Percentiles rank a stretch among this genome's conserved stretches.
Evolutionary conservation across 1,140 invertebrate genomes (phyloP).

Genomic region (Pectinophora gossypiella): DNA sequence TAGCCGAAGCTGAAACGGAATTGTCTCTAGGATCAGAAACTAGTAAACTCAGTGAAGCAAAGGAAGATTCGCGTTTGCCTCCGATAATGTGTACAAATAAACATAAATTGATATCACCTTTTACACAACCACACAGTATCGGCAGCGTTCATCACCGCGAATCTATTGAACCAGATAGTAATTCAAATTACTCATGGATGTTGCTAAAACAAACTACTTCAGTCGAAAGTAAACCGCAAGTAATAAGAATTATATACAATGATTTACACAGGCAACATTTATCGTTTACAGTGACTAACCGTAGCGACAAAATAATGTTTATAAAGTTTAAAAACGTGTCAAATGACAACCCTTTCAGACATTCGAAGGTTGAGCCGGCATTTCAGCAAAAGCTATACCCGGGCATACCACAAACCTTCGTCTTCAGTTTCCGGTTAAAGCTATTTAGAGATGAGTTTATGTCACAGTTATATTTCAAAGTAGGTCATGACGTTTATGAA

Average conservation of each 20-base stretch:
- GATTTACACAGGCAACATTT: slow-evolving; percentile 26
- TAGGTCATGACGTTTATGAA: slow-evolving; percentile 26
- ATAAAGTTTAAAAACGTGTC: slow-evolving; percentile 36
- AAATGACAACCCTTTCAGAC: slow-evolving; percentile 29
- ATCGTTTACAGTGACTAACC: slow-evolving; percentile 42
- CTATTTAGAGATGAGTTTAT: slow-evolving; percentile 21
- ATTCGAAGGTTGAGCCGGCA: slow-evolving; percentile 28
- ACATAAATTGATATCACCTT: no score
- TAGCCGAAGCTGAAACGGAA: no score
- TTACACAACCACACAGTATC: no score
- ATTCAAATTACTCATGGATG: background rate
- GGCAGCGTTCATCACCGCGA: no score
- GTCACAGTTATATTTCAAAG: slow-evolving; percentile 37
- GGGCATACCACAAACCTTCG: slow-evolving; percentile 34
- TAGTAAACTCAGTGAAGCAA: no score
- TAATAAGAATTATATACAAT: background rate
- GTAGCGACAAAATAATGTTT: slow-evolving; percentile 23
- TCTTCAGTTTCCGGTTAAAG: slow-evolving; percentile 34
- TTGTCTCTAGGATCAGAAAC: no score
- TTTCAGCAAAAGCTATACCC: slow-evolving; percentile 37
- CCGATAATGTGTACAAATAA: no score
- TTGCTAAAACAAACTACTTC: background rate
- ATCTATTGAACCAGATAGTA: background rate
- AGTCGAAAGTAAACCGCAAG: background rate
- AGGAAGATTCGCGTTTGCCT: no score